A percentile compares a stretch with the other conserved stretches of the same genome.
Evolutionary conservation across 1,140 invertebrate genomes (phyloP).

Genomic region (Steinernema khuongi): DNA sequence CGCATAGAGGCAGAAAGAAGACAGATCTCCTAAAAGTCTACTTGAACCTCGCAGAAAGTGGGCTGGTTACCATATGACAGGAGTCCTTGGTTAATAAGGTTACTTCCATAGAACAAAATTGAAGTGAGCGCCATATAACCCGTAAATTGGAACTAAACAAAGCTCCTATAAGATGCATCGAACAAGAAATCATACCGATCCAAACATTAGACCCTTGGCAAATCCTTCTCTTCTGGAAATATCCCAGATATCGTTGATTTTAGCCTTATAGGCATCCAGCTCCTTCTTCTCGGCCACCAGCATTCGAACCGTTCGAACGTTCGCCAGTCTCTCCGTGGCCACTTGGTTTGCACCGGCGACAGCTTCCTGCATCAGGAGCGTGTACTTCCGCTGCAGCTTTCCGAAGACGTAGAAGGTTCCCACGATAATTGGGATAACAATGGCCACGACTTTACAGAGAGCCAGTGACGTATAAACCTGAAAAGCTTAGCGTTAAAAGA

Average conservation of each 20-base stretch:
- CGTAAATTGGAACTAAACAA: conserved; percentile 75
- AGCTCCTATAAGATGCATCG: conserved; percentile 12
- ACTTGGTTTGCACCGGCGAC: conserved; percentile 59
- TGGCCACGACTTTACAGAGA: conserved; percentile 75
- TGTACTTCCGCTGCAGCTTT: conserved; percentile 77
- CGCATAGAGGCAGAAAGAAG: conserved; percentile 55
- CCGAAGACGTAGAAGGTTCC: conserved; percentile 81
- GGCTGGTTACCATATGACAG: conserved; percentile 86
- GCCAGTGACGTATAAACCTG: conserved; percentile 76
- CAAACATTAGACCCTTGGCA: conserved; percentile 82
- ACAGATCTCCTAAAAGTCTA: conserved; percentile 46
- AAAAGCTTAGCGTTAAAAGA: conserved; percentile 2
- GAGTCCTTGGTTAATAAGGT: conserved; percentile 73
- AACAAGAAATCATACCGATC: conserved; percentile 67
- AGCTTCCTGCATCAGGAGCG: conserved; percentile 73
- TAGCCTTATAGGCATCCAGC: conserved; percentile 67
- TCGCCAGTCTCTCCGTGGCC: conserved; percentile 85
- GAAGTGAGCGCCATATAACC: conserved; percentile 85
- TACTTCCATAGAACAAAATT: conserved; percentile 85
- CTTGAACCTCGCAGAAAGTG: conserved; percentile 66
- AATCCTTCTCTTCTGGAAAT: conserved; percentile 80
- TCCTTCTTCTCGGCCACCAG: conserved; percentile 81
- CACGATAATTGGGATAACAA: conserved; percentile 81
- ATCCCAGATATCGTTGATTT: conserved; percentile 71
- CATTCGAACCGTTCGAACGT: conserved; percentile 85